Evolutionary conservation across 1,140 invertebrate genomes (phyloP).

Genomic region (Bombus waltoni): DNA sequence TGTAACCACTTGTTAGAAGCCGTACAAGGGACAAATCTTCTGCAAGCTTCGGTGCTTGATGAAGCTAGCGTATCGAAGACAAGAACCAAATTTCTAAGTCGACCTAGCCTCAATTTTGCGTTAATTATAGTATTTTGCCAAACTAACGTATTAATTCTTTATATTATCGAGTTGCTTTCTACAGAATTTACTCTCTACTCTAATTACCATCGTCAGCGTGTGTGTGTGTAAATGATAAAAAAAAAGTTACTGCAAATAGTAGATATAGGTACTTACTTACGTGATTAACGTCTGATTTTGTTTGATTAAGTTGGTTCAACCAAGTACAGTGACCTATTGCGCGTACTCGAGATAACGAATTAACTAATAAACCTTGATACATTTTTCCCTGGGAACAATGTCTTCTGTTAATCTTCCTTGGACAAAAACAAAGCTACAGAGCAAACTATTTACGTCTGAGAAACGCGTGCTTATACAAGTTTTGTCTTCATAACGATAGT

Average conservation of each 20-base stretch:
- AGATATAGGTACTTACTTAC: background rate
- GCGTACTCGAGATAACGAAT: background rate
- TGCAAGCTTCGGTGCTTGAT: conserved; percentile 31
- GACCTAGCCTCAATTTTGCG: background rate
- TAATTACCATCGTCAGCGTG: background rate
- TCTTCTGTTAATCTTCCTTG: background rate
- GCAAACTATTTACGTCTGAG: background rate
- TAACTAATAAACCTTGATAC: background rate
- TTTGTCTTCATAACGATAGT: background rate
- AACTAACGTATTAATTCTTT: background rate
- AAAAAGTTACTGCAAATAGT: background rate
- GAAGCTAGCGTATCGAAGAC: background rate
- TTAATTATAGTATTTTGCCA: background rate
- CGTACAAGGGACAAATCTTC: conserved; percentile 64
- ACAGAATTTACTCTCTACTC: too few species aligned
- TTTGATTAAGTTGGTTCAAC: too few species aligned
- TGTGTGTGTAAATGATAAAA: background rate
- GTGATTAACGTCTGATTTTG: conserved; percentile 7
- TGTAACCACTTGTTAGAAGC: conserved; percentile 68
- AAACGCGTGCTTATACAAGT: background rate
- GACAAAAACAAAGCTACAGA: background rate
- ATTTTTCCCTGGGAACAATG: background rate
- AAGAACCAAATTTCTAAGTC: background rate
- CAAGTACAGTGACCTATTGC: background rate
- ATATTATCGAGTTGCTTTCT: too few species aligned